Evolutionary conservation across 2,113 vertebrate genomes (phyloP).

Genomic region (Rhineura floridana): DNA sequence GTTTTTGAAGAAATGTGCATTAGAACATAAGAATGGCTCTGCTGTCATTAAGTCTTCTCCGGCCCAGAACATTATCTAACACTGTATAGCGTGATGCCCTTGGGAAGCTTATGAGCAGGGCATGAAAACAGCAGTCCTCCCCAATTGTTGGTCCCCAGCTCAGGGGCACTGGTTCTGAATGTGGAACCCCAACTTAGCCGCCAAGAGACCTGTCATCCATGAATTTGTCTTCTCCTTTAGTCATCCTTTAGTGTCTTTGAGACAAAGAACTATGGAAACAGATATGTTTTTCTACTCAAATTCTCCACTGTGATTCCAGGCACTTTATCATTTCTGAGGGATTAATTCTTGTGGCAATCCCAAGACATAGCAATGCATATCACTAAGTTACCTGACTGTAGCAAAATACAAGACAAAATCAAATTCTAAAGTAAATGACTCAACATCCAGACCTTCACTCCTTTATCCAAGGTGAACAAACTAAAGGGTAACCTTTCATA

Average conservation of each 20-base stretch:
- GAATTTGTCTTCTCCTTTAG: neutral
- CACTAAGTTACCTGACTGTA: neutral
- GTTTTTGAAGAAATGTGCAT: neutral
- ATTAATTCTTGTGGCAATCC: neutral
- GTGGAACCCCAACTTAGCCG: neutral
- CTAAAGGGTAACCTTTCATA: neutral
- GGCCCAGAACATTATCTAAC: neutral
- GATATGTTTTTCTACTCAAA: neutral
- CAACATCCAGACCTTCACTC: neutral
- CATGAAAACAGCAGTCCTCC: neutral
- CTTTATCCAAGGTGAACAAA: neutral
- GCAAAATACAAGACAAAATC: neutral
- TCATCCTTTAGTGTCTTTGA: neutral
- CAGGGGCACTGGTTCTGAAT: neutral
- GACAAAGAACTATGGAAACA: neutral
- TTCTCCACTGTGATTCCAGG: neutral
- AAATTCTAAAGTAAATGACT: neutral
- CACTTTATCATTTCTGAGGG: neutral
- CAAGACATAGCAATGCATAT: neutral
- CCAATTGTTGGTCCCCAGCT: neutral
- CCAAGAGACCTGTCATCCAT: neutral
- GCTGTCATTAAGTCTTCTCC: neutral
- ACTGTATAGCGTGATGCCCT: neutral
- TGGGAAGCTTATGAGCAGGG: neutral
- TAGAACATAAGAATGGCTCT: neutral